A percentile compares a stretch with the other conserved stretches of the same genome.
Conservation (phyloP, 2,113 vertebrate genomes). For the Micronycteris hirsuta region DNA sequence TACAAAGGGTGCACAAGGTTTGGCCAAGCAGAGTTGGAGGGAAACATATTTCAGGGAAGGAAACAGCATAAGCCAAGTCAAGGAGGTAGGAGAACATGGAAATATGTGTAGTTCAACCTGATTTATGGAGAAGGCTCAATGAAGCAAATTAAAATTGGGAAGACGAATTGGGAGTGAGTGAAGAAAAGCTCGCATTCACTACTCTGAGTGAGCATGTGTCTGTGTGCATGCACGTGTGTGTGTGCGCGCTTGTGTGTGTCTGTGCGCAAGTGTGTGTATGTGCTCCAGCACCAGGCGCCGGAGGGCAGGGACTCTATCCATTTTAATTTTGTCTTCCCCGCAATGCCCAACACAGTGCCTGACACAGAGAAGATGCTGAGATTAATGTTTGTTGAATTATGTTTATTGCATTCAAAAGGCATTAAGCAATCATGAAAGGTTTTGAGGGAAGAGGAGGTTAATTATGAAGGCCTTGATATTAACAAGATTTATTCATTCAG, state of each 20-base stretch:
- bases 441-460: not conserved
- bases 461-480: not conserved
- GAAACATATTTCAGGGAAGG: not conserved
- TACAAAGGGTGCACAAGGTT: not conserved
- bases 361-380: not conserved
- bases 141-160: not conserved
- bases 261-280: not conserved
- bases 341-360: not conserved
- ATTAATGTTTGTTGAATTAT: not conserved
- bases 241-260: too few species aligned
- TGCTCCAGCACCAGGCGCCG: fast-evolving
- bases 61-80: not conserved
- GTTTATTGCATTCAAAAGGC: not conserved
- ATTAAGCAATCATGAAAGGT: not conserved
- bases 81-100: not conserved
- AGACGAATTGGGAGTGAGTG: not conserved
- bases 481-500: not conserved
- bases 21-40: not conserved
- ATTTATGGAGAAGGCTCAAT: not conserved
- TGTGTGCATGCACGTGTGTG: not conserved
- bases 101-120: not conserved
- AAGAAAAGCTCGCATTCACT: not conserved
- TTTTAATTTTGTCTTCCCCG: not conserved
- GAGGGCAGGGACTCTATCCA: not conserved
- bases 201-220: fast-evolving